Percentiles rank a stretch among this genome's conserved stretches.
These are phyloP conservation scores for Sus scrofa DNA, from an alignment of 2,113 vertebrate species.

Conservation along the genomic window DNA sequence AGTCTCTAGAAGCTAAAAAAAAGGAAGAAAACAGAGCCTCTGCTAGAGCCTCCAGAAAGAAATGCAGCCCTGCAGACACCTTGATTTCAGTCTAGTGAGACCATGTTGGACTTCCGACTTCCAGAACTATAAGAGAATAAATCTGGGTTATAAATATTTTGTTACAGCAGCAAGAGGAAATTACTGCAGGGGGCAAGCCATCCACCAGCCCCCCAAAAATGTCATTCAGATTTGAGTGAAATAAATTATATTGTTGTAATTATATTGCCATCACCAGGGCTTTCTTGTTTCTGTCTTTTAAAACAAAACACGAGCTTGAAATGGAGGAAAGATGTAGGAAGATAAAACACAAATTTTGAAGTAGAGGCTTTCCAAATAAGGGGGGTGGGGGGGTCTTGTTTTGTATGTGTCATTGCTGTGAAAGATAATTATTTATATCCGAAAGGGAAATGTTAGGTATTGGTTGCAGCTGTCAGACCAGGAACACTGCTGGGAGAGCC, in stretches of 20 bases:
- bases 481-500: background rate
- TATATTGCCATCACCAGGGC: background rate
- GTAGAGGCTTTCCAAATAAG: background rate
- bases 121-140: background rate
- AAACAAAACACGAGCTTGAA: background rate
- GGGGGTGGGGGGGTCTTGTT: background rate
- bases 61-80: too few relatives aligned
- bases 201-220: accelerated
- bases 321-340: background rate
- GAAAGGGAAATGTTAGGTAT: slow-evolving; percentile 3
- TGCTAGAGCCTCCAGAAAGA: background rate
- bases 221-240: background rate
- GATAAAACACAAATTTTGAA: background rate
- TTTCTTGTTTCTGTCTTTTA: background rate
- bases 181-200: background rate
- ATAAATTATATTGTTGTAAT: background rate
- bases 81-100: background rate
- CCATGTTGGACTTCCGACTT: background rate
- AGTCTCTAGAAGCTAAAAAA: background rate
- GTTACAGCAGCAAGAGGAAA: background rate
- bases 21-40: background rate
- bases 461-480: background rate
- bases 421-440: slow-evolving; percentile 45
- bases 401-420: background rate
- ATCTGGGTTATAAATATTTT: background rate